Conservation (phyloP, 2,113 vertebrate genomes). For the Tringa solitaria region DNA sequence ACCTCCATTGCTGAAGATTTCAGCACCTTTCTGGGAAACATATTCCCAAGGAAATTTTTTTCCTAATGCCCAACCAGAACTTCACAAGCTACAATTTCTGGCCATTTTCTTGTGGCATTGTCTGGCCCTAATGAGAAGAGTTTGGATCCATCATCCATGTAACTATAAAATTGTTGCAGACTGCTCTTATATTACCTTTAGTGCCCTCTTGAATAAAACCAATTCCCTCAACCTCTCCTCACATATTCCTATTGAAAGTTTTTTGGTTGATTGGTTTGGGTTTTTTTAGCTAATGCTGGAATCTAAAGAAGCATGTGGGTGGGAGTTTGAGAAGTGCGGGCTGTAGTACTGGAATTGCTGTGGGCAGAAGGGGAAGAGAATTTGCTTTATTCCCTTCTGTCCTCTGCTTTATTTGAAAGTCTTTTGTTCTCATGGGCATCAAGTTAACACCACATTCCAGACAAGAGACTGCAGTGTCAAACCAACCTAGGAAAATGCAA, state of each 20-base stretch:
- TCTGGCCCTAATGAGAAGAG: not conserved
- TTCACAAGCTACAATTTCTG: not conserved
- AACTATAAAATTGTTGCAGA: not conserved
- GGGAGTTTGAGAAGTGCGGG: not conserved
- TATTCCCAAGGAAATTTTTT: not conserved
- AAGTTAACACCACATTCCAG: not conserved
- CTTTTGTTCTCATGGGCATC: not conserved
- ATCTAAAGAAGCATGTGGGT: not conserved
- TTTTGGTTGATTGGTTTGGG: not conserved
- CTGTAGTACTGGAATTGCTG: not conserved
- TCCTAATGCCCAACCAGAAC: not conserved
- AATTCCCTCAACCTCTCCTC: not conserved
- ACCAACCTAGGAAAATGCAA: not conserved
- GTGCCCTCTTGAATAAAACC: not conserved
- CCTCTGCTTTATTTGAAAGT: not conserved
- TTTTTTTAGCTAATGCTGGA: not conserved
- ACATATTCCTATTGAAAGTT: not conserved
- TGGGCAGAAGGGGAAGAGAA: not conserved
- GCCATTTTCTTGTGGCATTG: not conserved
- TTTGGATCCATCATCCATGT: not conserved
- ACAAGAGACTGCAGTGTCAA: not conserved
- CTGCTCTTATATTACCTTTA: not conserved
- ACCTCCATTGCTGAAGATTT: not conserved
- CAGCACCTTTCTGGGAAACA: not conserved
- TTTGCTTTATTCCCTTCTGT: not conserved